A percentile compares a stretch with the other conserved stretches of the same genome.
phyloP scores from a whole-genome alignment of 2,797 vertebrate genomes.

The Bucorvus abyssinicus region DNA sequence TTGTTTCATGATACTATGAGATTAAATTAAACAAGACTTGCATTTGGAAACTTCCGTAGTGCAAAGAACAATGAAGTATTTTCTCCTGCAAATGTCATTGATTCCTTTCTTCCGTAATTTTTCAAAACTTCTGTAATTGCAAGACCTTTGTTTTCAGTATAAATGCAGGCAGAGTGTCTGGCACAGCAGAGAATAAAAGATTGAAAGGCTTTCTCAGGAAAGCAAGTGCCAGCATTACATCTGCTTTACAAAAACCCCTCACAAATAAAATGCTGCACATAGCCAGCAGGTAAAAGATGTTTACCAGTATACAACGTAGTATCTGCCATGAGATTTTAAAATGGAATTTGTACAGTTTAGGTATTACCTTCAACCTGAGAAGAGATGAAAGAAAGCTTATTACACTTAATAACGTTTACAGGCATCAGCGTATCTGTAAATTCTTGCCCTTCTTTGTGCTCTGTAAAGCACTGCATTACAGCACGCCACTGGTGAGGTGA shows the following conservation, averaged over 20 bases:
- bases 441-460: background rate
- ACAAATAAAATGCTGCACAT: background rate
- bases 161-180: background rate
- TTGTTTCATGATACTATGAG: background rate
- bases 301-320: background rate
- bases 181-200: background rate
- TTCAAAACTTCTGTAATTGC: background rate
- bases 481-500: background rate
- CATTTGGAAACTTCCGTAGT: conserved; percentile 9
- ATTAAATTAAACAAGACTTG: conserved; percentile 34
- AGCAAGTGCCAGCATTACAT: background rate
- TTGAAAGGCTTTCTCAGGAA: background rate
- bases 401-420: background rate
- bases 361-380: background rate
- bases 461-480: background rate
- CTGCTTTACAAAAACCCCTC: background rate
- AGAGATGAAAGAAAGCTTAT: background rate
- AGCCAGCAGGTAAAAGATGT: background rate
- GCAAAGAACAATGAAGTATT: background rate
- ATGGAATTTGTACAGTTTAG: background rate
- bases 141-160: background rate
- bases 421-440: background rate
- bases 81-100: background rate
- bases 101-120: background rate
- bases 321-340: background rate